A percentile compares a stretch with the other conserved stretches of the same genome.
Conservation (phyloP, 2,888 invertebrate genomes). For the Chromoteleia sp. region DNA sequence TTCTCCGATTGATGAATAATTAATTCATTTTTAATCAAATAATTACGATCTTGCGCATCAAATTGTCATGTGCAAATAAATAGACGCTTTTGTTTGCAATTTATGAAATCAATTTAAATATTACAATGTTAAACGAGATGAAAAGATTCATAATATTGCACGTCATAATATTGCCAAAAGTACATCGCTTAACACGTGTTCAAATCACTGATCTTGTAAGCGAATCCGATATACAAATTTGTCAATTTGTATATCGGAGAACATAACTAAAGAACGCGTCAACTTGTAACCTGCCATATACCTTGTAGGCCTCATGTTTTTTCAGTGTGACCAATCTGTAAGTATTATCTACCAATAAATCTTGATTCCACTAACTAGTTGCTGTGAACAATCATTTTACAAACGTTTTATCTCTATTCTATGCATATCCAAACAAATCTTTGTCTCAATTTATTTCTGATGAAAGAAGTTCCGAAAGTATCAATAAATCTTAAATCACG, state of each 20-base stretch:
- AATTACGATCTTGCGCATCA: too few species aligned
- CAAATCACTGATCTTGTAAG: conserved; percentile 37
- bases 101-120: too few species aligned
- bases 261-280: conserved; percentile 65
- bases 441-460: conserved; percentile 32
- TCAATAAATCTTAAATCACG: conserved; percentile 55
- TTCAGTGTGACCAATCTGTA: conserved; percentile 77
- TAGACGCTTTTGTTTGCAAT: too few species aligned
- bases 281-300: conserved; percentile 72
- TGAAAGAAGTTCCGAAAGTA: conserved; percentile 45
- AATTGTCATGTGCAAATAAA: too few species aligned
- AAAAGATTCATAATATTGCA: too few species aligned
- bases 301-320: conserved; percentile 80
- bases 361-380: conserved; percentile 81
- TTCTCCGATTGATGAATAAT: neutral
- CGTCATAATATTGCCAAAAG: neutral
- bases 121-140: too few species aligned
- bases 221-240: conserved; percentile 60
- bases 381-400: conserved; percentile 71
- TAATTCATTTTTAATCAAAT: neutral
- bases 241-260: conserved; percentile 62
- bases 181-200: conserved; percentile 41
- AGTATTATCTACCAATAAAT: conserved; percentile 81
- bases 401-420: conserved; percentile 68
- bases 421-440: conserved; percentile 46